Conservation (phyloP, 2,113 vertebrate genomes). For the Sorex fumeus region DNA sequence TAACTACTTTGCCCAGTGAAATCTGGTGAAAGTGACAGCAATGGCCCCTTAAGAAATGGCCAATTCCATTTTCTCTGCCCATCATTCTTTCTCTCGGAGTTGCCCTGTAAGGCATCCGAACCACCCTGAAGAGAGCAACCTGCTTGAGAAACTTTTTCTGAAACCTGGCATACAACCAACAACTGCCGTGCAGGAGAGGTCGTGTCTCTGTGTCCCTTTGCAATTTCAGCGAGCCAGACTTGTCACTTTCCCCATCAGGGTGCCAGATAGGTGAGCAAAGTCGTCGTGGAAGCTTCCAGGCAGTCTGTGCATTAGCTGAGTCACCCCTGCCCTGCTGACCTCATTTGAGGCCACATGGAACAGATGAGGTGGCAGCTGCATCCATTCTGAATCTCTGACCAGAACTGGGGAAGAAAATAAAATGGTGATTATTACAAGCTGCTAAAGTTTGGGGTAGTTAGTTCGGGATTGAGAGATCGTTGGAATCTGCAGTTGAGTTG, state of each 20-base stretch:
- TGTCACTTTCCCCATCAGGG: background rate
- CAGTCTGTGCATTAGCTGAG: background rate
- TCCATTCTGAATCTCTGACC: conserved; percentile 12
- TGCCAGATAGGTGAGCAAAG: background rate
- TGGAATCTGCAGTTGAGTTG: conserved; percentile 11
- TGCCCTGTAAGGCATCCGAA: background rate
- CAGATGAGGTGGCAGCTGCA: background rate
- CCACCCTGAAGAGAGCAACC: background rate
- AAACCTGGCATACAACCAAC: background rate
- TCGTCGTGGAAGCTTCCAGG: background rate
- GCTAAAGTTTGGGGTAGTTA: conserved; percentile 9
- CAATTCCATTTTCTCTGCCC: background rate
- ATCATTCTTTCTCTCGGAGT: background rate
- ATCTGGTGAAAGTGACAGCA: background rate
- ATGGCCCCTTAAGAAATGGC: background rate
- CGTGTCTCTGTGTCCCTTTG: background rate
- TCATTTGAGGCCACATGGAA: background rate
- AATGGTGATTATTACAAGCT: conserved; percentile 16
- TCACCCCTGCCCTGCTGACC: background rate
- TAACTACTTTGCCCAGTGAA: background rate
- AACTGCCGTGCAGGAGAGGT: background rate
- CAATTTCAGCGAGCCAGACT: background rate
- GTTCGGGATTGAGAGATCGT: background rate
- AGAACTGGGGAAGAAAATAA: background rate
- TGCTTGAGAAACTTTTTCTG: conserved; percentile 9